phyloP scores from a whole-genome alignment of 2,888 invertebrate genomes.

The Drosophila borborema region DNA sequence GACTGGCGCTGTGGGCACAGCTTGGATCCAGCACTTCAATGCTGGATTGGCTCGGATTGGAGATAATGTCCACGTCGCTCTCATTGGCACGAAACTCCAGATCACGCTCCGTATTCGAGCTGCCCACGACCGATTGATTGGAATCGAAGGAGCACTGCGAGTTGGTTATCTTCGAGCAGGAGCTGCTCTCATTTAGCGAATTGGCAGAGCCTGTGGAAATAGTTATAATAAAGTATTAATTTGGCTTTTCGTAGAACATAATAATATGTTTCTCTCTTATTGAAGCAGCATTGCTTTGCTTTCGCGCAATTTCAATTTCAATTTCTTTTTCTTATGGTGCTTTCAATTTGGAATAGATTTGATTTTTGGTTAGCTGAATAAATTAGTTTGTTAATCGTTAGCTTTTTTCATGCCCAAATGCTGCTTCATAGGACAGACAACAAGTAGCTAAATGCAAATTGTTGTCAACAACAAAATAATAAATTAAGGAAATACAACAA shows the following conservation, averaged over 20 bases:
- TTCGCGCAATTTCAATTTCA: slow-evolving; percentile 31
- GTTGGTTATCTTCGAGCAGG: slow-evolving; percentile 84
- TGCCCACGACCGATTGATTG: slow-evolving; percentile 85
- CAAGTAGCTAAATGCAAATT: slow-evolving; percentile 49
- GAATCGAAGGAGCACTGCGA: slow-evolving; percentile 85
- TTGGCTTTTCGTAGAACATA: neutral
- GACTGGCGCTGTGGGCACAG: slow-evolving; percentile 65
- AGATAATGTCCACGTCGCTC: slow-evolving; percentile 90
- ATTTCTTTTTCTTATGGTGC: slow-evolving; percentile 16
- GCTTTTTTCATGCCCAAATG: slow-evolving; percentile 50
- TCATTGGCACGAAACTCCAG: slow-evolving; percentile 85
- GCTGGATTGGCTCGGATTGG: slow-evolving; percentile 90
- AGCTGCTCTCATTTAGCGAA: slow-evolving; percentile 85
- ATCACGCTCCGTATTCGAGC: slow-evolving; percentile 83
- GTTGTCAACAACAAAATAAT: slow-evolving; percentile 29
- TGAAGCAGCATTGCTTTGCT: slow-evolving; percentile 62
- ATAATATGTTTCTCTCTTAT: slow-evolving; percentile 35
- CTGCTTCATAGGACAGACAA: slow-evolving; percentile 65
- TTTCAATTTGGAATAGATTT: slow-evolving; percentile 41
- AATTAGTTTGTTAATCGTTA: slow-evolving; percentile 10
- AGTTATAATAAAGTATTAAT: slow-evolving; percentile 5
- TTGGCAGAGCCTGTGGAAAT: slow-evolving; percentile 84
- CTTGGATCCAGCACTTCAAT: slow-evolving; percentile 87
- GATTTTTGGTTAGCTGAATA: slow-evolving; percentile 10
- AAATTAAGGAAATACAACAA: slow-evolving; percentile 3